Conservation (phyloP, 1,140 invertebrate species). For the Choristoneura fumiferana region DNA sequence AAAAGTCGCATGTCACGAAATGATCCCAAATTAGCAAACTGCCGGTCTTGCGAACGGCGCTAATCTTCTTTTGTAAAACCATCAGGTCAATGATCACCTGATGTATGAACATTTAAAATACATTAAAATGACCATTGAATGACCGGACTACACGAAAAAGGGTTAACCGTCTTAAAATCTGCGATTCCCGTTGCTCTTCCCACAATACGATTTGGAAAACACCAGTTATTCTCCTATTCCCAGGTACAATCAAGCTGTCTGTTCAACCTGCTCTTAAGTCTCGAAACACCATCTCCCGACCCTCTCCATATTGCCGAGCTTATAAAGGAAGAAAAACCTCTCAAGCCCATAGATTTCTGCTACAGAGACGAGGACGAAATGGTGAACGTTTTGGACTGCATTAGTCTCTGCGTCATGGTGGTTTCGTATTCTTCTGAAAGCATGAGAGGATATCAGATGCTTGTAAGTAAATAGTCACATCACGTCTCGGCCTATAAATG, state of each 20-base stretch:
- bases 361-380: constrained; percentile 97
- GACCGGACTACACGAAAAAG: no score
- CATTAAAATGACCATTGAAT: no score
- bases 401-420: constrained; percentile 97
- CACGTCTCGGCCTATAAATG: no score
- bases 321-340: constrained; percentile 96
- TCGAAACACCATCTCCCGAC: constrained; percentile 96
- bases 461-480: constrained; percentile 85
- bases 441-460: constrained; percentile 97
- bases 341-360: constrained; percentile 98
- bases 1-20: no score
- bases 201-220: no score
- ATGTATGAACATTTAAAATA: no score
- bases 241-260: constrained; percentile 93
- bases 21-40: no score
- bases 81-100: no score
- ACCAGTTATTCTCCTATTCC: constrained; percentile 23
- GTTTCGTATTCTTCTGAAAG: constrained; percentile 98
- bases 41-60: no score
- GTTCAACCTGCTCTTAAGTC: constrained; percentile 93
- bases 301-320: constrained; percentile 96
- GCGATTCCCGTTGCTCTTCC: no score
- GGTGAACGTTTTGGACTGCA: constrained; percentile 95
- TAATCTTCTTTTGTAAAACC: no score
- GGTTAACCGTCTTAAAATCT: no score